Percentiles rank a stretch among this genome's conserved stretches.
Conservation (phyloP, 2,888 invertebrate genomes). For the Phyllotreta cruciferae region DNA sequence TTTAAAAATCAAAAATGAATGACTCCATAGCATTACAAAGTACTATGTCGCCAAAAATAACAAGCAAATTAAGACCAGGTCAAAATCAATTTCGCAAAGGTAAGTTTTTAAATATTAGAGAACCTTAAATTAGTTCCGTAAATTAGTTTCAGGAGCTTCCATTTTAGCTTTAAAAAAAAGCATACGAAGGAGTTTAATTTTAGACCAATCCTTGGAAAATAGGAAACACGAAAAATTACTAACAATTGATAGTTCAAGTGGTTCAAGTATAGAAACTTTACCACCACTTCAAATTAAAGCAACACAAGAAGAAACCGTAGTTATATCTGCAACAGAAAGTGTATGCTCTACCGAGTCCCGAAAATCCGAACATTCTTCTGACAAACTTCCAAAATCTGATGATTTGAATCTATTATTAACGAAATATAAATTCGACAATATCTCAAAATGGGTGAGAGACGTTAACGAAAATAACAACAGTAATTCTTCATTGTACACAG, state of each 20-base stretch:
- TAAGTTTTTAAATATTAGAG: slow-evolving; percentile 28
- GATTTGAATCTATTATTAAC: slow-evolving; percentile 20
- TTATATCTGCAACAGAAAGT: slow-evolving; percentile 37
- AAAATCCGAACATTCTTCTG: slow-evolving; percentile 3
- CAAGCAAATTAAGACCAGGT: slow-evolving; percentile 34
- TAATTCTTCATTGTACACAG: slow-evolving; percentile 44
- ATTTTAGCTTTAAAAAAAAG: slow-evolving; percentile 52
- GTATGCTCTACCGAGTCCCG: slow-evolving; percentile 12
- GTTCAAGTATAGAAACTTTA: slow-evolving; percentile 28
- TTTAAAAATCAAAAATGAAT: slow-evolving; percentile 41
- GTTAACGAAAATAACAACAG: slow-evolving; percentile 39
- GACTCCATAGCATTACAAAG: slow-evolving; percentile 50
- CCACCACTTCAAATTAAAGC: slow-evolving; percentile 8
- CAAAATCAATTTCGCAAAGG: slow-evolving; percentile 44
- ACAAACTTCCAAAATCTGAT: slow-evolving; percentile 8
- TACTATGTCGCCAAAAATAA: slow-evolving; percentile 53
- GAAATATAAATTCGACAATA: slow-evolving; percentile 36
- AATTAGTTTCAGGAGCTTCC: slow-evolving; percentile 47
- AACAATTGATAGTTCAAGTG: slow-evolving; percentile 36
- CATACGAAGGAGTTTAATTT: slow-evolving; percentile 49
- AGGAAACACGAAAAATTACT: slow-evolving; percentile 37
- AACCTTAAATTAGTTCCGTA: not conserved
- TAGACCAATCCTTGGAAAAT: slow-evolving; percentile 43
- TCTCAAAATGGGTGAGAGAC: slow-evolving; percentile 45
- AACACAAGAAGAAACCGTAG: slow-evolving; percentile 27